These are phyloP conservation scores for Epizoanthus stellaris DNA, from an alignment of 92 coral and sea anemone species.

Conservation along the genomic window DNA sequence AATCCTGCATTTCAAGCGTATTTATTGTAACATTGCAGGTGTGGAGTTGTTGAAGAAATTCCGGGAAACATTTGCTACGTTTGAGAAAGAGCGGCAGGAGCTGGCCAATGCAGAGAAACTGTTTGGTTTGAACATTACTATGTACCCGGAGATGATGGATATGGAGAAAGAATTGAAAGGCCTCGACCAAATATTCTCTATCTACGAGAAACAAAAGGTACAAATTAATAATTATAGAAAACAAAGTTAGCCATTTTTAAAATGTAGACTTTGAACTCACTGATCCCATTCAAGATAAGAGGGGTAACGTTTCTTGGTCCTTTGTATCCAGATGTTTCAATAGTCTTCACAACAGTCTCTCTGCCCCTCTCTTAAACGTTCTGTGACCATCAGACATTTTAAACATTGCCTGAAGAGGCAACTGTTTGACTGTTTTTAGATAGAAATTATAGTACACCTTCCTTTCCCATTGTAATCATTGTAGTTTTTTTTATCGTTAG, in stretches of 20 bases:
- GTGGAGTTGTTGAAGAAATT: constrained; percentile 91
- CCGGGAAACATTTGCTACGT: constrained; percentile 84
- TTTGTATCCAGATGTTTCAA: neutral
- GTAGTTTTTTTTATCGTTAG: too few species aligned
- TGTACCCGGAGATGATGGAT: constrained; percentile 93
- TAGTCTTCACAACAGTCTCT: neutral
- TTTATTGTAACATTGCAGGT: constrained; percentile 48
- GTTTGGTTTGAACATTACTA: constrained; percentile 93
- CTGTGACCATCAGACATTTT: too few species aligned
- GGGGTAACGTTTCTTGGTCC: neutral
- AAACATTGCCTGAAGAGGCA: too few species aligned
- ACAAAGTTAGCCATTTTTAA: neutral
- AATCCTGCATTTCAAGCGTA: neutral
- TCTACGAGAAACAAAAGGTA: constrained; percentile 95
- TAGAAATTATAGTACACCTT: too few species aligned
- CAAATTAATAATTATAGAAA: neutral
- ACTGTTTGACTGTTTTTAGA: too few species aligned
- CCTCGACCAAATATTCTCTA: constrained; percentile 87
- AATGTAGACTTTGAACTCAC: neutral
- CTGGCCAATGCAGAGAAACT: constrained; percentile 97
- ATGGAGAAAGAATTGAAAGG: constrained; percentile 99
- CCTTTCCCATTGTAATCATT: too few species aligned
- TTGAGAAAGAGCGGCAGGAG: constrained; percentile 97
- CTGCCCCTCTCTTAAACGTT: too few species aligned
- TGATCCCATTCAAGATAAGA: neutral